Base-by-base conservation (phyloP, 2,113 vertebrate genomes). In the Sigmodon hispidus region DNA sequence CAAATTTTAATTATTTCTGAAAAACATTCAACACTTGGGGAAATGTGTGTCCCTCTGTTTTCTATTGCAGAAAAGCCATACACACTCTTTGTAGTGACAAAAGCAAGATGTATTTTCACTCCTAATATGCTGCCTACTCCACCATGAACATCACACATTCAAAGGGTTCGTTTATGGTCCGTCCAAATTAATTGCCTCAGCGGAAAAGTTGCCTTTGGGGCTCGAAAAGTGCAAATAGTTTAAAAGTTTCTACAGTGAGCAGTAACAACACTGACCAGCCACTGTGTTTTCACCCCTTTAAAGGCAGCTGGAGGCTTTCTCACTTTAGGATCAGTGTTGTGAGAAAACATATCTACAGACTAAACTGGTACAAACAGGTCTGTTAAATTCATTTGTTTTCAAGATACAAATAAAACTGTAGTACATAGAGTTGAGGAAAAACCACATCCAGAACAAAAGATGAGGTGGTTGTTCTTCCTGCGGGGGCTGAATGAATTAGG, bases 221-320 rank as follows among this genome's bases (percentile, higher is more conserved):
- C 26, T 65, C n/a, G 76, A 92, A 96, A 97, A 97, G 87, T 97
- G 92, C 94, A 55, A 9, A 59, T 26, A 73, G 45, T 26, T 80
- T 34, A 36, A 87, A 43, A 26, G 86, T 87, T 96, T 85, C 83
- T 73, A 4, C 50, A 69, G 1, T 70, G 65, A 96, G 10, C 61
- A 65, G 61, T 22, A 87, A 90, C 24, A 96, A 89, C 59, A 43
- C 65, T 77, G 19, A 48, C 15, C 0, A 77, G 80, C 40, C 26
- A 48, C 73, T 34, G 3, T 34, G 50, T 26, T 50, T 79, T 52
- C 59, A 45, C 9, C 40, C 59, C 26, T 15, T 77, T 70, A 59
- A 80, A 22, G 79, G 83, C 12, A 85, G 73, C 31, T 55, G 19
- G 24, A 48, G 43, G 29, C 40, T 26, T 3, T 76, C 65, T 22